Base-by-base conservation (phyloP, 2,797 vertebrate species). In the Hozukius guyotensis region DNA sequence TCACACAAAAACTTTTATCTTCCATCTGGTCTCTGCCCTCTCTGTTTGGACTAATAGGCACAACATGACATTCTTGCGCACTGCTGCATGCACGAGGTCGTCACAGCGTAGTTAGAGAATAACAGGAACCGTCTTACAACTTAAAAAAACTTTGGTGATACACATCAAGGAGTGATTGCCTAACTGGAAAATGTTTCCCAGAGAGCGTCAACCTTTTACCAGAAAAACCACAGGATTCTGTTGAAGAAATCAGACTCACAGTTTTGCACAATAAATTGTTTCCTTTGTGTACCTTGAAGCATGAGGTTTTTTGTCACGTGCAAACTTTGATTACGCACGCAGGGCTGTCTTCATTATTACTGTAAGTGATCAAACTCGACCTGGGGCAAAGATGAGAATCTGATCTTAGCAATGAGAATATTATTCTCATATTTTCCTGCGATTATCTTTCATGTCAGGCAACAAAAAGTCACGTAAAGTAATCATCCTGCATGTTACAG, bases 1-100 rank as follows among this genome's bases (percentile, higher is more conserved):
- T 83, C 22, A 8, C 76, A 90, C 76, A 84, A 81, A 84, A 88
- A 83, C 16, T 74, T 42, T 82, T 72, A 71, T 87, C 89, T 86
- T 91, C 63, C 78, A 56, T 55, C 10, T 70, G 79, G 84, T 81
- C 86, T 89, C 84, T 24, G 73, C 71, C 59, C 65, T 42, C 72
- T 76, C 78, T 87, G 84, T 89, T 87, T 90, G 82, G 65, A 77
- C 77, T 79, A 52, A 53, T 22, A n/a, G 38, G 62, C 74, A 63
- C 79, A 71, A 24, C 75, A n/a, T 56, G 73, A 56, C 81, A 91
- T 90, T 88, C 88, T 83, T 87, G 81, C 32, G 10, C 82, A 57
- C 75, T 36, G 32, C 61, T 87, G 84, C 76, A 36, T 75, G 65
- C 66, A 65, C 24, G 0, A n/a, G 31, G 11, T 34, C 11, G 3